A percentile compares a stretch with the other conserved stretches of the same genome.
Conservation (phyloP, 2,113 vertebrate species). For the Agelaius phoeniceus region DNA sequence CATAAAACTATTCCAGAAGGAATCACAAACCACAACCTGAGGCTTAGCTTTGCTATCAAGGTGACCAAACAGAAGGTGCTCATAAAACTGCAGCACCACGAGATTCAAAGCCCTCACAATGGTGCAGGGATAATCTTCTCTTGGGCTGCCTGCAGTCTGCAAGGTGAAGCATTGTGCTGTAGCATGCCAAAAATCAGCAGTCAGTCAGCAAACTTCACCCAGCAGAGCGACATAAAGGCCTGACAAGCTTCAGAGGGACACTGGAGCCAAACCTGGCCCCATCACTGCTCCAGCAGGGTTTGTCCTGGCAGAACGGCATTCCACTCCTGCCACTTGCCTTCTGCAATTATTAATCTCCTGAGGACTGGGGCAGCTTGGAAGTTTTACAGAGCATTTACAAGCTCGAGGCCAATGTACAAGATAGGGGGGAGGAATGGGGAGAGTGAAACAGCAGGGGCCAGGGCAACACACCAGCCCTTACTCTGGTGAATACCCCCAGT, state of each 20-base stretch:
- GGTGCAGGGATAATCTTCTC: neutral
- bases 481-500: neutral
- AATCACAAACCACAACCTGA: neutral
- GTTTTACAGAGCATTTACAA: neutral
- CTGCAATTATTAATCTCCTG: slow-evolving; percentile 15
- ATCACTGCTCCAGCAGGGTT: rapidly evolving
- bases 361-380: neutral
- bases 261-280: neutral
- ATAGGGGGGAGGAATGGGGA: neutral
- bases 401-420: neutral
- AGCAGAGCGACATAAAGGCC: neutral
- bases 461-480: neutral
- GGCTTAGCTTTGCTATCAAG: neutral
- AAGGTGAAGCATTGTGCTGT: neutral
- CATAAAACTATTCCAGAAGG: neutral
- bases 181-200: neutral
- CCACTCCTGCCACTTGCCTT: neutral
- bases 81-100: neutral
- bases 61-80: neutral
- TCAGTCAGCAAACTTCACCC: neutral
- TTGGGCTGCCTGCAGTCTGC: neutral
- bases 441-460: neutral
- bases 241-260: neutral
- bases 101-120: neutral
- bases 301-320: neutral